These are phyloP conservation scores for Actinemys pallida DNA, from an alignment of 2,113 vertebrate genomes.

Conservation along the genomic window DNA sequence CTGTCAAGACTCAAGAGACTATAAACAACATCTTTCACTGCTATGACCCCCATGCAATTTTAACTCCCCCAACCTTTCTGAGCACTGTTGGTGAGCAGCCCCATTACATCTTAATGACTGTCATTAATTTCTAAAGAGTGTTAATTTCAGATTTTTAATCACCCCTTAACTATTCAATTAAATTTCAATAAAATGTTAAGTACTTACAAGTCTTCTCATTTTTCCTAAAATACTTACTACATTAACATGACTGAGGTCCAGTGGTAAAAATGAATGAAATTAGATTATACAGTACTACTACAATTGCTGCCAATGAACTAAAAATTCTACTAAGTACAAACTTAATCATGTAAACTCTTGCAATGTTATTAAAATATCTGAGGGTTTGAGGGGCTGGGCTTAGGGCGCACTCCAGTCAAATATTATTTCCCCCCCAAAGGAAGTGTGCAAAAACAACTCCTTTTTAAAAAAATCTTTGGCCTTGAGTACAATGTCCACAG, in stretches of 20 bases:
- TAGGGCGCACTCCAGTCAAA: neutral
- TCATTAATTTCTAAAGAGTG: conserved; percentile 94
- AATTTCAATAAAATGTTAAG: conserved; percentile 94
- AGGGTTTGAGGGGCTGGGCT: neutral
- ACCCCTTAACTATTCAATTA: conserved; percentile 95
- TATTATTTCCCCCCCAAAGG: neutral
- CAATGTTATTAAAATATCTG: conserved; percentile 22
- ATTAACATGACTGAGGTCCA: conserved; percentile 85
- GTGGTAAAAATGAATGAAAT: conserved; percentile 82
- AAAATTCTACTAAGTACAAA: conserved; percentile 52
- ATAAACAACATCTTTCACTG: conserved; percentile 89
- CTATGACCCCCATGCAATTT: conserved; percentile 90
- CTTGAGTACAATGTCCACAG: neutral
- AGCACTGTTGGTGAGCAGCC: conserved; percentile 88
- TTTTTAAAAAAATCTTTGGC: neutral
- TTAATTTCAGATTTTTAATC: conserved; percentile 98
- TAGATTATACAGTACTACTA: conserved; percentile 73
- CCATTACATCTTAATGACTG: conserved; percentile 96
- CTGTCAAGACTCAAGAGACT: conserved; percentile 85
- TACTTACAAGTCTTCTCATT: conserved; percentile 90
- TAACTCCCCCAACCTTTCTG: conserved; percentile 90
- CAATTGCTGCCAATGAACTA: conserved; percentile 72
- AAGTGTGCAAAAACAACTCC: conserved; percentile 6
- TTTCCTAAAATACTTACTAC: conserved; percentile 90
- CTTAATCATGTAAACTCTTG: conserved; percentile 30